Percentiles rank a stretch among this genome's conserved stretches.
Conservation (phyloP, 64 coral and sea anemone species). For the Platygyra sinensis region DNA sequence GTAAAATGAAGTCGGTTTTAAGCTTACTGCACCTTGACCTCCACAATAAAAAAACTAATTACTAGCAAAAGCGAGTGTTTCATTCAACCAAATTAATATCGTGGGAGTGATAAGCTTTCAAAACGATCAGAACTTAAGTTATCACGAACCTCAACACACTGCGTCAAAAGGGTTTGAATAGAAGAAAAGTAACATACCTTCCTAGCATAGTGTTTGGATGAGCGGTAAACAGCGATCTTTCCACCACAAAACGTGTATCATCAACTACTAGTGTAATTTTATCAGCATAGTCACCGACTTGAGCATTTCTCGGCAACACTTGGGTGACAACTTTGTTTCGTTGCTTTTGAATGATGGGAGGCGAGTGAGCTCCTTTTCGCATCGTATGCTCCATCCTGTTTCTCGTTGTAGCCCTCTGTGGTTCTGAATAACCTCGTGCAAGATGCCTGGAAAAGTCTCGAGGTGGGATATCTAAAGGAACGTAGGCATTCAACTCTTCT, state of each 20-base stretch:
- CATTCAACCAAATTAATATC: no score
- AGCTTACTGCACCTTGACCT: no score
- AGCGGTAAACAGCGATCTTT: constrained; percentile 87
- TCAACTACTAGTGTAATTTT: constrained; percentile 96
- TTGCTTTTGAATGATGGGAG: constrained; percentile 46
- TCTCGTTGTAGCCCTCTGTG: constrained; percentile 18
- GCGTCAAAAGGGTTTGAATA: no score
- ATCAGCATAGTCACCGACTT: constrained; percentile 41
- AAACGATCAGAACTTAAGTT: no score
- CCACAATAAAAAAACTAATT: no score
- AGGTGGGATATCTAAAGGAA: constrained; percentile 88
- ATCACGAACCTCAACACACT: no score
- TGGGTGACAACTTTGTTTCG: constrained; percentile 71
- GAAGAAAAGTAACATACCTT: constrained; percentile 52
- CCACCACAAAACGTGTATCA: constrained; percentile 93
- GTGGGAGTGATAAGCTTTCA: no score
- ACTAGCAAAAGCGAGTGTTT: no score
- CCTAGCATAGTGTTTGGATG: constrained; percentile 97
- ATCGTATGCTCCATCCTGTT: constrained; percentile 27
- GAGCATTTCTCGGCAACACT: constrained; percentile 64
- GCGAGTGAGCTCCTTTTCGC: neutral
- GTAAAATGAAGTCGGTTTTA: neutral
- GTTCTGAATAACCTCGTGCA: constrained; percentile 57
- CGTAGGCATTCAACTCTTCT: constrained; percentile 69
- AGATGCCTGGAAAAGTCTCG: constrained; percentile 82